Evolutionary conservation across 1,140 invertebrate species (phyloP).

Genomic region (Phthorimaea operculella): DNA sequence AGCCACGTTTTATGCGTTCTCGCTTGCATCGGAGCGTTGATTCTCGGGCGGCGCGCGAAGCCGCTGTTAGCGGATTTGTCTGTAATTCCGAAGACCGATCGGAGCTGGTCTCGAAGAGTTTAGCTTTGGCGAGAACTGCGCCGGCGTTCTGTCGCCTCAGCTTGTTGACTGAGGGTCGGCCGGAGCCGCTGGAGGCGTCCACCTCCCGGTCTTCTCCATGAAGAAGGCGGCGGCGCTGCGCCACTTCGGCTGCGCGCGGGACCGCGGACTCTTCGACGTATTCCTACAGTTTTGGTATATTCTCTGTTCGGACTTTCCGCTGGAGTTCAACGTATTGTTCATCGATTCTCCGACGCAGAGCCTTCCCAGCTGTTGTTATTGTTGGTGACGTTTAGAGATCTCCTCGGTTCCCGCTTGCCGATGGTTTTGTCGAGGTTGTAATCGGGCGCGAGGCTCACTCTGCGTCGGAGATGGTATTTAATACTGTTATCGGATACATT

Average conservation of each 20-base stretch:
- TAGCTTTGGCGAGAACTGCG: conserved; percentile 73
- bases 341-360: conserved; percentile 39
- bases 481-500: conserved; percentile 38
- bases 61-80: conserved; percentile 37
- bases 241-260: conserved; percentile 50
- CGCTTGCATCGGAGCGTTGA: conserved; percentile 26
- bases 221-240: conserved; percentile 57
- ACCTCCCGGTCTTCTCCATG: conserved; percentile 59
- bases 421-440: conserved; percentile 48
- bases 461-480: conserved; percentile 49
- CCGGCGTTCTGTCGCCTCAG: conserved; percentile 72
- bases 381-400: conserved; percentile 45
- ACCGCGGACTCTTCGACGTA: conserved; percentile 20
- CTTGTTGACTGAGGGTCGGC: conserved; percentile 72
- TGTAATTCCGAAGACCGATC: conserved; percentile 54
- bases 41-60: conserved; percentile 50
- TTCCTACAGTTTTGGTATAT: conserved; percentile 33
- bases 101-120: conserved; percentile 69
- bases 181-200: conserved; percentile 50
- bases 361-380: conserved; percentile 37
- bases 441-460: conserved; percentile 42
- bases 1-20: conserved; percentile 31
- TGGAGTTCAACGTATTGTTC: conserved; percentile 39
- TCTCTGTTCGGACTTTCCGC: conserved; percentile 32
- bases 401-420: conserved; percentile 32